Evolutionary conservation across 2,113 vertebrate genomes (phyloP).

Genomic region (Cebus imitator): DNA sequence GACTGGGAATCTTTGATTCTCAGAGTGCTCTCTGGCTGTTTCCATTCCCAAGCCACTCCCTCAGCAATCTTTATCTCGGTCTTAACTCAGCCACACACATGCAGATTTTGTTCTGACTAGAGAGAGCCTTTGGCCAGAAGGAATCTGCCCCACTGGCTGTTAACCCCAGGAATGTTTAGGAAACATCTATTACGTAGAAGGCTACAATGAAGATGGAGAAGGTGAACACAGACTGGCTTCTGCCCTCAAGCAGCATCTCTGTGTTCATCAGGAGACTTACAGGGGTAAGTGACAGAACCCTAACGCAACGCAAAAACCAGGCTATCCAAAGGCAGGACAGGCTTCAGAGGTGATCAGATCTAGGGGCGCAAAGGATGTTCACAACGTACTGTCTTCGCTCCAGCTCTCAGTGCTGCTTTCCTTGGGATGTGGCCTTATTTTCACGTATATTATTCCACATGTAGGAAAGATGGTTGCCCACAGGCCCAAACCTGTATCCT

Average conservation of each 20-base stretch:
- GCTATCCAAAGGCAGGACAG: background rate
- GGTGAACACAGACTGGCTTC: background rate
- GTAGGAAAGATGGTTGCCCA: background rate
- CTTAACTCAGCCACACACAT: background rate
- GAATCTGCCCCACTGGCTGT: background rate
- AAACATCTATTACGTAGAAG: background rate
- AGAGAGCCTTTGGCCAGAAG: background rate
- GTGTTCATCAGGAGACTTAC: background rate
- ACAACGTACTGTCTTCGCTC: background rate
- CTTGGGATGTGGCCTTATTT: background rate
- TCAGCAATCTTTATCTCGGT: background rate
- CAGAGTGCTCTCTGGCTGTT: background rate
- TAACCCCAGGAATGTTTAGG: background rate
- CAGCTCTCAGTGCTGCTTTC: background rate
- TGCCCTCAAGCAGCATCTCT: background rate
- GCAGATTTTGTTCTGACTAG: background rate
- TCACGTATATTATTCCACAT: background rate
- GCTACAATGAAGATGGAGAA: background rate
- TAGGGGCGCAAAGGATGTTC: background rate
- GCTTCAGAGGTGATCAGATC: background rate
- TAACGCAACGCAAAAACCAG: background rate
- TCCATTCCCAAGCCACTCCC: background rate
- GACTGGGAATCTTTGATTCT: background rate
- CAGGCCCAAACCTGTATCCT: background rate
- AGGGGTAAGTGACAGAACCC: background rate